A percentile compares a stretch with the other conserved stretches of the same genome.
phyloP scores from a whole-genome alignment of 1,140 invertebrate genomes.

The Cyclina sinensis region DNA sequence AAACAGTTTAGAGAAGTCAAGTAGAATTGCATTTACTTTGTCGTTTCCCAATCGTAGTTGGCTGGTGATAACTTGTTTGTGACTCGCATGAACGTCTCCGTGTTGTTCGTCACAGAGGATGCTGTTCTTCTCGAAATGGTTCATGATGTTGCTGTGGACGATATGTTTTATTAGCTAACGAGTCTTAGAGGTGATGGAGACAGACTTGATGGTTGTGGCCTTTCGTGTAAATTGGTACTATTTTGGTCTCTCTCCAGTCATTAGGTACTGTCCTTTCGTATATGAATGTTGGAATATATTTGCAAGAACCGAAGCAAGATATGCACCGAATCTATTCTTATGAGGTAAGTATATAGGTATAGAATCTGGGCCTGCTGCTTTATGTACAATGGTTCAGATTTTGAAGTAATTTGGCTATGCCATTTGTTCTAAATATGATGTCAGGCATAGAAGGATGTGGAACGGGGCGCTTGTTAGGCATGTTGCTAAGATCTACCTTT shows the following conservation, averaged over 20 bases:
- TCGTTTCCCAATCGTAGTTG: conserved; percentile 19
- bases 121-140: conserved; percentile 14
- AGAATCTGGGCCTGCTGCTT: not conserved
- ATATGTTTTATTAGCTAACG: conserved; percentile 70
- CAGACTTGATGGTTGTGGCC: conserved; percentile 46
- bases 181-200: conserved; percentile 65
- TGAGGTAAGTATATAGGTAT: too few relatives aligned
- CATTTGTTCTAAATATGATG: not conserved
- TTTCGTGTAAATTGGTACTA: conserved; percentile 68
- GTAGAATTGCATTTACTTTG: too few relatives aligned
- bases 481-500: too few relatives aligned
- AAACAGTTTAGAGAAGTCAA: conserved; percentile 9
- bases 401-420: not conserved
- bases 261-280: not conserved
- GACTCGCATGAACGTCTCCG: conserved; percentile 50
- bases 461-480: not conserved
- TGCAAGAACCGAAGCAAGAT: not conserved
- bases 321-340: too few relatives aligned
- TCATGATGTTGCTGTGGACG: conserved; percentile 50
- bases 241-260: conserved; percentile 35
- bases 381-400: not conserved
- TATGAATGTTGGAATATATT: conserved; percentile 27
- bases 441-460: not conserved
- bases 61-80: conserved; percentile 26
- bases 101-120: conserved; percentile 53